Conservation (phyloP, 2,888 invertebrate species). For the Cephus spinipes region DNA sequence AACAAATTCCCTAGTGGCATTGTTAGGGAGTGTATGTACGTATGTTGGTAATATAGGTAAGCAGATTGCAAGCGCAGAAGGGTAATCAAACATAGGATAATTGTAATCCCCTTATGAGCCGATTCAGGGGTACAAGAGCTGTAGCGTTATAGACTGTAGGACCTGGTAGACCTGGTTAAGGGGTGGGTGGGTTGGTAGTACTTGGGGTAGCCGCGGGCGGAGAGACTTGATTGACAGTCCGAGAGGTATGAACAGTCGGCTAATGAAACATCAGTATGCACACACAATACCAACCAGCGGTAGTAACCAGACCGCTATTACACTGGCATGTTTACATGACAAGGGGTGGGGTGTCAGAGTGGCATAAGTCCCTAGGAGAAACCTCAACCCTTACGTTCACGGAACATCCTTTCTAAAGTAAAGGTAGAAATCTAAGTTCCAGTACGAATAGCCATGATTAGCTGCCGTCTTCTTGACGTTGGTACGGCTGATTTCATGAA, state of each 20-base stretch:
- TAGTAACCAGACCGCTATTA: conserved; percentile 46
- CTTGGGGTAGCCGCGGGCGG: conserved; percentile 42
- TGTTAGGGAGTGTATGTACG: conserved; percentile 2
- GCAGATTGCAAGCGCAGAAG: conserved; percentile 48
- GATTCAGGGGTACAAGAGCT: conserved; percentile 32
- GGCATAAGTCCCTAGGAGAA: neutral
- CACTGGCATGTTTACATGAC: conserved; percentile 39
- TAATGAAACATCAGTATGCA: conserved; percentile 65
- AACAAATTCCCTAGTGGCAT: neutral
- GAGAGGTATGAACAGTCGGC: conserved; percentile 57
- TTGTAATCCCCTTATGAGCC: conserved; percentile 54
- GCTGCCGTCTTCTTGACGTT: neutral
- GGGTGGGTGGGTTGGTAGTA: conserved; percentile 10
- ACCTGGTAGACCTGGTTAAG: neutral
- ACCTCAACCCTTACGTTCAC: neutral
- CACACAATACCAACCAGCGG: conserved; percentile 45
- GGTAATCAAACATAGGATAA: conserved; percentile 55
- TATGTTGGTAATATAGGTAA: conserved; percentile 25
- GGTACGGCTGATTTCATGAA: neutral
- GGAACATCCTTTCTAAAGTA: neutral
- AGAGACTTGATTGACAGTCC: conserved; percentile 61
- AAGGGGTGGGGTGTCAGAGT: neutral
- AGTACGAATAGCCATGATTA: neutral
- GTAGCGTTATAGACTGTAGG: neutral
- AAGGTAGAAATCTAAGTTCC: neutral